These are phyloP conservation scores for Machimus atricapillus DNA, from an alignment of 2,888 invertebrate species.

Conservation along the genomic window DNA sequence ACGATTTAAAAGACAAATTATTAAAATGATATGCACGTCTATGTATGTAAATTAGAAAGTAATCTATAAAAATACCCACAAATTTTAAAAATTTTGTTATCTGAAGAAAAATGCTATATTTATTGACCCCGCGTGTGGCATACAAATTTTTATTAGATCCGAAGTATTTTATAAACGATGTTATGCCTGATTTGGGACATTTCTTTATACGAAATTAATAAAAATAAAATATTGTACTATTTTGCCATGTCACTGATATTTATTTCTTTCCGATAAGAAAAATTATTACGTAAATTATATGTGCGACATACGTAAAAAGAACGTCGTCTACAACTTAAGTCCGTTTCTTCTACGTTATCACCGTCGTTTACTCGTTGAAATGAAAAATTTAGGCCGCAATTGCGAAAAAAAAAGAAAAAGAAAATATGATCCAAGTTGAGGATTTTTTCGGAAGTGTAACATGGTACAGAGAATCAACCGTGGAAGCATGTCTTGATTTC, in stretches of 20 bases:
- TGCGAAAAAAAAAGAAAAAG: background rate
- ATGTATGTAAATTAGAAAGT: too few species aligned
- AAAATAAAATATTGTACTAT: background rate
- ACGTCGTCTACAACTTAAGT: background rate
- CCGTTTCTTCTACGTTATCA: background rate
- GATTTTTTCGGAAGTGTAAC: background rate
- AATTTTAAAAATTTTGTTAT: background rate
- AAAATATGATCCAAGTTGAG: background rate
- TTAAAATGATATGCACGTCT: too few species aligned
- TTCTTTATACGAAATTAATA: background rate
- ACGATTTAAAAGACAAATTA: too few species aligned
- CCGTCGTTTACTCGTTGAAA: background rate
- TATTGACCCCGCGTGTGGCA: background rate
- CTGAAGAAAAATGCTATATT: background rate
- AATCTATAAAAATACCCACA: too few species aligned
- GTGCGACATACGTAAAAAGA: background rate
- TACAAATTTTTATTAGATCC: too few species aligned
- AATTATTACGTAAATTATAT: background rate
- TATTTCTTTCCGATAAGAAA: background rate
- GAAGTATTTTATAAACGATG: background rate
- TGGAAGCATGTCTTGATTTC: background rate
- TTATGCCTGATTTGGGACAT: background rate
- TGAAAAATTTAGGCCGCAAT: background rate
- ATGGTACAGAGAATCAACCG: background rate
- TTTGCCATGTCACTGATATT: background rate